Evolutionary conservation across 2,113 vertebrate genomes (phyloP).

Genomic region (Pedionomus torquatus): DNA sequence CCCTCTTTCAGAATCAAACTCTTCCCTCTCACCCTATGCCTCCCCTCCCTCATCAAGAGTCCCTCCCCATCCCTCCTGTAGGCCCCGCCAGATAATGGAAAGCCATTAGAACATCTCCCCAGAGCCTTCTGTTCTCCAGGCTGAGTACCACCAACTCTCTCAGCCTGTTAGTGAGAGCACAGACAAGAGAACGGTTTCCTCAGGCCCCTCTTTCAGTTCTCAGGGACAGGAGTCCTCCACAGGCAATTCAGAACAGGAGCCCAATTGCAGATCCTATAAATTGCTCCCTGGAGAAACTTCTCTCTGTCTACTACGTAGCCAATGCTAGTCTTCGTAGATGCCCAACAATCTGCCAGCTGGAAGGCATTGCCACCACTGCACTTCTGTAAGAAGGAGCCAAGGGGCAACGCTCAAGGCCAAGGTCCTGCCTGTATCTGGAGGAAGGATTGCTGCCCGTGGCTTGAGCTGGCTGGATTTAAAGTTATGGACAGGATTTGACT

Average conservation of each 20-base stretch:
- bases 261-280: neutral
- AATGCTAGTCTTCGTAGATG: neutral
- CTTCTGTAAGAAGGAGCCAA: neutral
- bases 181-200: neutral
- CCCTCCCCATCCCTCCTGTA: neutral
- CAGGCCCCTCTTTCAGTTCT: neutral
- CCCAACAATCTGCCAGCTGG: too few relatives aligned
- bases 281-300: neutral
- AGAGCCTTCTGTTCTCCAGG: neutral
- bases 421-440: neutral
- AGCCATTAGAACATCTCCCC: neutral
- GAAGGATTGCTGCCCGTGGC: too few relatives aligned
- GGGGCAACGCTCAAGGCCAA: neutral
- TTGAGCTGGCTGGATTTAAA: neutral
- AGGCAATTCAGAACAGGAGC: neutral
- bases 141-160: neutral
- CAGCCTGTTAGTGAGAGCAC: neutral
- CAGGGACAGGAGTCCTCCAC: neutral
- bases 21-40: rapidly evolving
- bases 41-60: neutral
- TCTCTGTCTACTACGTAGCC: neutral
- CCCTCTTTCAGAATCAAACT: neutral
- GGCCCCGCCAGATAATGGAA: neutral
- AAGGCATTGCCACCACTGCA: neutral
- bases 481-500: neutral